Evolutionary conservation across 2,797 vertebrate species (phyloP), one percentile per base, ranked within the genome.

Genomic region (Anguilla pacifica): DNA sequence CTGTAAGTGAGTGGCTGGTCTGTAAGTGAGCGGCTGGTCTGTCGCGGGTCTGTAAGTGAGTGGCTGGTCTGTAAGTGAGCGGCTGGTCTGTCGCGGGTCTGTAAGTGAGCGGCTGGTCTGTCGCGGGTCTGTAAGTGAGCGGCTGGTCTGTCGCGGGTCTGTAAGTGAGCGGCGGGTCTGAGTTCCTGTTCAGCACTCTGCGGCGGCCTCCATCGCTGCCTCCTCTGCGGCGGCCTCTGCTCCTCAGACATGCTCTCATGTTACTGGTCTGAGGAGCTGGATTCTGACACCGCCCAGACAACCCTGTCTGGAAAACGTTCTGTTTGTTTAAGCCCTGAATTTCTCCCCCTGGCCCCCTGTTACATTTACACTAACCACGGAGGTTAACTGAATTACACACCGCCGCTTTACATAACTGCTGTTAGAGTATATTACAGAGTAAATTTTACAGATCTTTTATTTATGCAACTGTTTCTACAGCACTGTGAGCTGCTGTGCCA

Each of bases 231-330:
- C 5, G 53, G n/a, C 51, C 82, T 84, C 77, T 10, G 46, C 31
- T 51, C 39, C 31, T 43, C 43, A 81, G 77, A 81, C 77, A 81
- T 81, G 77, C 19, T 81, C 77, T 81, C 77, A 81, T 81, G 46
- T 51, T 81, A 51, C 77, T 49, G 39, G 43, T 81, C 77, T 81
- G 77, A 81, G 70, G 22, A 67, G 74, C 70, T 31, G 70, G 72
- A 43, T 19, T 79, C 35, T 19, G 46, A 81, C 11, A 6, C 6
- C 19, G 49, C 43, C 46, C 77, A 81, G 74, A 17, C 17, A 4
- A 43, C 77, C 77, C 77, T 4, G 77, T 81, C 77, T 81, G 77
- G 77, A 81, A 43, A 81, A 81, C 43, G 43, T 49, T 43, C 22
- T 81, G 17, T 31, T 81, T 81, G 22, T 81, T 51, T 51, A 81